Conservation (phyloP, 2,113 vertebrate genomes). For the Rynchops niger region DNA sequence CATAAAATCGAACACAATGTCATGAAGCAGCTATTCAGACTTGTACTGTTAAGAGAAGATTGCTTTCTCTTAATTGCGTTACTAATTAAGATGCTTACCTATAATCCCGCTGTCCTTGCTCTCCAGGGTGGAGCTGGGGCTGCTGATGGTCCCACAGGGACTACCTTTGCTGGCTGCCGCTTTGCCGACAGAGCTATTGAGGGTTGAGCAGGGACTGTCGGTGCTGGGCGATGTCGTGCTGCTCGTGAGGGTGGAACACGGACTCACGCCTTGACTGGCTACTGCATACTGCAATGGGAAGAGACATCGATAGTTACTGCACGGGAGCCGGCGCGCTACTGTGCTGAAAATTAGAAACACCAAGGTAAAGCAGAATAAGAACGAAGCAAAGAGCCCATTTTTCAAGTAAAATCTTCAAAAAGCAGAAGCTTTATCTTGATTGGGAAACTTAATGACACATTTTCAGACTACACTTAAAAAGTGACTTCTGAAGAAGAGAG, state of each 20-base stretch:
- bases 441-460: background rate
- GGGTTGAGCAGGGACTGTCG: constrained; percentile 95
- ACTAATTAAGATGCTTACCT: constrained; percentile 77
- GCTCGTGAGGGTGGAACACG: constrained; percentile 95
- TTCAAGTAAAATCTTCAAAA: background rate
- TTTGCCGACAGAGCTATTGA: constrained; percentile 87
- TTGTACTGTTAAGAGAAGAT: background rate
- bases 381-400: background rate
- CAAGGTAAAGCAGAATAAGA: background rate
- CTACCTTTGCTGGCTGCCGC: constrained; percentile 81
- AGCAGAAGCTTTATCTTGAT: background rate
- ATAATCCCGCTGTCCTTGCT: constrained; percentile 99
- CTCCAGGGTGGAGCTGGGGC: constrained; percentile 96
- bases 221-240: constrained; percentile 93
- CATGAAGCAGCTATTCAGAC: background rate
- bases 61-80: background rate
- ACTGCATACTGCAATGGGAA: constrained; percentile 77
- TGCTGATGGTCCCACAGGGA: constrained; percentile 93
- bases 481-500: background rate
- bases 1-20: background rate
- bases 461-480: background rate
- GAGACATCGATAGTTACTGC: background rate
- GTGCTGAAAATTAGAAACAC: background rate
- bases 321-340: background rate
- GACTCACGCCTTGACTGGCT: constrained; percentile 87